Evolutionary conservation across 2,888 invertebrate species (phyloP).

Genomic region (Lydus trimaculatus): DNA sequence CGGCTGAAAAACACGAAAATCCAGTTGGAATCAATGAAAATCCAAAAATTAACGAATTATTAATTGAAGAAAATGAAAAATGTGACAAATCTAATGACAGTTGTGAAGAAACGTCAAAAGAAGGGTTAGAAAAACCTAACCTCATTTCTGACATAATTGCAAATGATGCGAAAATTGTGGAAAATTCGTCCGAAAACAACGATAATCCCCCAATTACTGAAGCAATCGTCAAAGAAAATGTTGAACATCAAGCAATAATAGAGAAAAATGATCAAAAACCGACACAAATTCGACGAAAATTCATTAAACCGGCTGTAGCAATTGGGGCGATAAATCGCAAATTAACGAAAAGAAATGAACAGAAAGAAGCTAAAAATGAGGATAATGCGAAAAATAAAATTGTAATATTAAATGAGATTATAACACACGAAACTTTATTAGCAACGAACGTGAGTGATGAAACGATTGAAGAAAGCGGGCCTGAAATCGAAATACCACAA

Average conservation of each 20-base stretch:
- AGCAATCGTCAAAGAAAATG: background rate
- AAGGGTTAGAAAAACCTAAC: slow-evolving; percentile 7
- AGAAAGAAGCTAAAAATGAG: slow-evolving; percentile 6
- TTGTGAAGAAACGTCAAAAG: slow-evolving; percentile 7
- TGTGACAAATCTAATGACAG: slow-evolving; percentile 15
- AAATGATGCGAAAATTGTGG: background rate
- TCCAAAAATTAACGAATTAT: background rate
- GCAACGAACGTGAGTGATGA: background rate
- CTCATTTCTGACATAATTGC: background rate
- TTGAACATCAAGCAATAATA: background rate
- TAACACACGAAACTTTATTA: background rate
- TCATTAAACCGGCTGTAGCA: slow-evolving; percentile 46
- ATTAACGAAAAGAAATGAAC: slow-evolving; percentile 20
- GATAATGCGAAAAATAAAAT: slow-evolving; percentile 9
- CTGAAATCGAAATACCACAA: slow-evolving; percentile 2
- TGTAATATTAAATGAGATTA: slow-evolving; percentile 20
- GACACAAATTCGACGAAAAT: slow-evolving; percentile 38
- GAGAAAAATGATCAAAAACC: background rate
- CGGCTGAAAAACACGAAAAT: background rate
- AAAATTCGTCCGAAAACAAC: background rate
- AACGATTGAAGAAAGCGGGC: background rate
- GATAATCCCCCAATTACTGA: background rate
- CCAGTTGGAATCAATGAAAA: background rate
- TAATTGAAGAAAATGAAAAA: background rate
- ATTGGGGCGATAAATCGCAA: slow-evolving; percentile 39